A percentile compares a stretch with the other conserved stretches of the same genome.
These are phyloP conservation scores for Xiphophorus birchmanni DNA, from an alignment of 2,797 vertebrate species.

Conservation along the genomic window DNA sequence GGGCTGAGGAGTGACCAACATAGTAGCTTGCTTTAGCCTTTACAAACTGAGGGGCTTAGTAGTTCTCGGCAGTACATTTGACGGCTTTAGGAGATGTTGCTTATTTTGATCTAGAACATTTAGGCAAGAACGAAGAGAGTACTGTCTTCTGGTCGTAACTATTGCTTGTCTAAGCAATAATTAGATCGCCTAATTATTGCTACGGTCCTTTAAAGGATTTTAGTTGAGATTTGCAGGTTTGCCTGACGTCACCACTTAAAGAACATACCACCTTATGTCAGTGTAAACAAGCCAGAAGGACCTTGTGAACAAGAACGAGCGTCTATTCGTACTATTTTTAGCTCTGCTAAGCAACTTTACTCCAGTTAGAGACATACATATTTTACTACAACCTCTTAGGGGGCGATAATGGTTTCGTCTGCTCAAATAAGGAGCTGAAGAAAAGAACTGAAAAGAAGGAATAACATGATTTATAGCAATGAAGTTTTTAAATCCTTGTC, in stretches of 20 bases:
- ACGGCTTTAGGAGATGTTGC: constrained; percentile 11
- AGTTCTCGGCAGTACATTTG: constrained; percentile 33
- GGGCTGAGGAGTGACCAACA: constrained; percentile 65
- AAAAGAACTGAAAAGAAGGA: neutral
- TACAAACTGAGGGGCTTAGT: constrained; percentile 33
- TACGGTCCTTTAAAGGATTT: neutral
- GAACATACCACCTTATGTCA: neutral
- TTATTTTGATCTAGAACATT: constrained; percentile 14
- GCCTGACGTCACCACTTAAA: neutral
- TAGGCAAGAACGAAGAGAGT: neutral
- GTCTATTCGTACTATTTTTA: neutral
- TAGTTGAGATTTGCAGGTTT: neutral
- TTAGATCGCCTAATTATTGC: neutral
- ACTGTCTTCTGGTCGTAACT: neutral
- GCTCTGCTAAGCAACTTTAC: neutral
- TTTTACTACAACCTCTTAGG: neutral
- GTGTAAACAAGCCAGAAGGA: neutral
- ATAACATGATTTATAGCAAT: neutral
- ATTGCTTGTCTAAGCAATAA: no score
- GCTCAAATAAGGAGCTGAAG: neutral
- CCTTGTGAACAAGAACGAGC: neutral
- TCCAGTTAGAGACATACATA: constrained; percentile 2
- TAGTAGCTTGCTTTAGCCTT: constrained; percentile 51
- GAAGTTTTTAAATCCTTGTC: neutral
- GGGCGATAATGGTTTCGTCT: neutral